Percentiles rank a stretch among this genome's conserved stretches.
These are phyloP conservation scores for Buphagus erythrorhynchus DNA, from an alignment of 2,797 vertebrate species.

Conservation along the genomic window DNA sequence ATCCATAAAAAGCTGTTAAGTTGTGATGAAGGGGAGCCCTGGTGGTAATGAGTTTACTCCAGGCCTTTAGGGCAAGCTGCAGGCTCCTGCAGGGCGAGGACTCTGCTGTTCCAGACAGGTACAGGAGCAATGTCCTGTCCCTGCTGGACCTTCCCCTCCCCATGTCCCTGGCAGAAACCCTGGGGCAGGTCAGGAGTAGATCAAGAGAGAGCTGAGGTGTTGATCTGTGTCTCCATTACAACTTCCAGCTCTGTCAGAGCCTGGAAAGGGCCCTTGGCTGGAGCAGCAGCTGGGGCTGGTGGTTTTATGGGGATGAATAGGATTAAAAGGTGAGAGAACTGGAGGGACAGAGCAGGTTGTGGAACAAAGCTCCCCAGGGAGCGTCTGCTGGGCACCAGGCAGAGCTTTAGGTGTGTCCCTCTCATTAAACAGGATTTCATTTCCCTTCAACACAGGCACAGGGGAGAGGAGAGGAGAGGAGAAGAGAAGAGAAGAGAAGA, in stretches of 20 bases:
- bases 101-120: not conserved
- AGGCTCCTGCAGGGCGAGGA: not conserved
- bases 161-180: not conserved
- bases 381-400: not conserved
- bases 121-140: not conserved
- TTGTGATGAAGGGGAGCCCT: slow-evolving; percentile 16
- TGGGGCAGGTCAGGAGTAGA: not conserved
- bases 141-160: not conserved
- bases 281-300: not conserved
- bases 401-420: not conserved
- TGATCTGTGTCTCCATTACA: not conserved
- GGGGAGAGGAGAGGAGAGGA: not conserved
- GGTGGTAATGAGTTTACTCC: not conserved
- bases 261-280: not conserved
- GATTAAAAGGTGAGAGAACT: slow-evolving; percentile 7
- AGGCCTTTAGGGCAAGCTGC: not conserved
- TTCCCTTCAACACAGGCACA: not conserved
- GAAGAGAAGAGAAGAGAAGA: not conserved
- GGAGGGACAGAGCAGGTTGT: not conserved
- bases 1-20: slow-evolving; percentile 68
- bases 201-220: not conserved
- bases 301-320: not conserved
- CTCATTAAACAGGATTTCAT: not conserved
- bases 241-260: not conserved
- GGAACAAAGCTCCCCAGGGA: not conserved